Percentiles rank a stretch among this genome's conserved stretches.
Conservation (phyloP, 2,888 invertebrate species). For the Chironomus tentans region DNA sequence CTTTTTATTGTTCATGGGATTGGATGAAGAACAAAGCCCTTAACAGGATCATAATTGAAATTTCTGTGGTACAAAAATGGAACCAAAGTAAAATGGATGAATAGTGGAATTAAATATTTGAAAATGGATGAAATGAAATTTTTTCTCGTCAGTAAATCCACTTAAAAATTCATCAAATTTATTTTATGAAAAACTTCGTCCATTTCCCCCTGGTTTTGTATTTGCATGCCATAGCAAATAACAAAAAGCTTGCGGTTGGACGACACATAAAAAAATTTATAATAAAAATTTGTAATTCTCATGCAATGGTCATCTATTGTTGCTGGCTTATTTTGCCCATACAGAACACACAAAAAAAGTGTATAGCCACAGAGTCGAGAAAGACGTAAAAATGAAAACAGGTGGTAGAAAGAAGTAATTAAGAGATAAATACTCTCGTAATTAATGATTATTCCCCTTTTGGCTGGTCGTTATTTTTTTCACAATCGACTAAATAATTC, state of each 20-base stretch:
- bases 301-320: neutral
- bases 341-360: neutral
- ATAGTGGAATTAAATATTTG: too few relatives aligned
- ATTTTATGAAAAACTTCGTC: too few relatives aligned
- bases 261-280: neutral
- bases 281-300: neutral
- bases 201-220: neutral
- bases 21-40: too few relatives aligned
- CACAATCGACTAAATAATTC: slow-evolving; percentile 11
- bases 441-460: slow-evolving; percentile 16
- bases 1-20: too few relatives aligned
- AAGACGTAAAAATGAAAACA: neutral
- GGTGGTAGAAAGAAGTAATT: slow-evolving; percentile 16
- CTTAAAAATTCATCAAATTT: too few relatives aligned
- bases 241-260: neutral
- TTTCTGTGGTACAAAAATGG: too few relatives aligned
- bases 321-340: neutral
- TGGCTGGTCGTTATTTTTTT: neutral
- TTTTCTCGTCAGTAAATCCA: too few relatives aligned
- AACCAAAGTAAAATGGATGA: too few relatives aligned
- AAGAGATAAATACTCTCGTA: slow-evolving; percentile 20
- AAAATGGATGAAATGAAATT: too few relatives aligned
- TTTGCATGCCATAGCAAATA: neutral
- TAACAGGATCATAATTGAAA: too few relatives aligned
- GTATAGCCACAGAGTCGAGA: neutral